These are phyloP conservation scores for Nymphalis urticae DNA, from an alignment of 2,888 invertebrate genomes.

Conservation along the genomic window DNA sequence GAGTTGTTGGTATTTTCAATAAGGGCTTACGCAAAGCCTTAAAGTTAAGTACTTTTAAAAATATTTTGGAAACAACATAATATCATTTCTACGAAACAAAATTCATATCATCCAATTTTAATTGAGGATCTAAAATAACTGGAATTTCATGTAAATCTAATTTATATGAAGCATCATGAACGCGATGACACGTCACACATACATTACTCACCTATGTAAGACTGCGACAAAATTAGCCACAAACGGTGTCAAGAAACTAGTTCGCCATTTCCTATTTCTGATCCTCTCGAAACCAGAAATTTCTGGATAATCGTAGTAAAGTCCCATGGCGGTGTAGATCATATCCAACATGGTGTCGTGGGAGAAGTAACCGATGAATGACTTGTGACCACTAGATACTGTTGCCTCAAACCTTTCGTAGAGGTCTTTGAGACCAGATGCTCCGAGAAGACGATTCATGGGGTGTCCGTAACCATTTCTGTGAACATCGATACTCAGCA, in stretches of 20 bases:
- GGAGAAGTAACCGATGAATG: slow-evolving; percentile 79
- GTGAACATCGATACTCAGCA: too few relatives aligned
- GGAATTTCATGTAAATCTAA: not conserved
- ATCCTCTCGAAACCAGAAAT: slow-evolving; percentile 80
- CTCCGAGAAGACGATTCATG: slow-evolving; percentile 76
- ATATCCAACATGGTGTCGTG: slow-evolving; percentile 82
- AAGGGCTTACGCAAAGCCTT: not conserved
- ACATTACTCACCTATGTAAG: slow-evolving; percentile 23
- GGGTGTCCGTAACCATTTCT: slow-evolving; percentile 46
- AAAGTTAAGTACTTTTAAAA: not conserved
- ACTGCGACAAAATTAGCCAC: slow-evolving; percentile 22
- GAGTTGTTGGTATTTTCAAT: too few relatives aligned
- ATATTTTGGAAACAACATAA: not conserved
- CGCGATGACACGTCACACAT: not conserved
- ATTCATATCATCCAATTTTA: not conserved
- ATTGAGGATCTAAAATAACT: not conserved
- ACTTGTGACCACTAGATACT: slow-evolving; percentile 28
- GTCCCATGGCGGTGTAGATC: slow-evolving; percentile 72
- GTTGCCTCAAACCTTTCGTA: slow-evolving; percentile 64
- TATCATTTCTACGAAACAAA: not conserved
- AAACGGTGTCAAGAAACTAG: slow-evolving; percentile 81
- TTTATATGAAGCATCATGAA: not conserved
- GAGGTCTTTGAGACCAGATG: slow-evolving; percentile 84
- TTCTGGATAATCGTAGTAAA: slow-evolving; percentile 78
- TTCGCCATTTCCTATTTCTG: slow-evolving; percentile 65